Evolutionary conservation across 2,113 vertebrate species (phyloP).

Genomic region (Silurus glanis): DNA sequence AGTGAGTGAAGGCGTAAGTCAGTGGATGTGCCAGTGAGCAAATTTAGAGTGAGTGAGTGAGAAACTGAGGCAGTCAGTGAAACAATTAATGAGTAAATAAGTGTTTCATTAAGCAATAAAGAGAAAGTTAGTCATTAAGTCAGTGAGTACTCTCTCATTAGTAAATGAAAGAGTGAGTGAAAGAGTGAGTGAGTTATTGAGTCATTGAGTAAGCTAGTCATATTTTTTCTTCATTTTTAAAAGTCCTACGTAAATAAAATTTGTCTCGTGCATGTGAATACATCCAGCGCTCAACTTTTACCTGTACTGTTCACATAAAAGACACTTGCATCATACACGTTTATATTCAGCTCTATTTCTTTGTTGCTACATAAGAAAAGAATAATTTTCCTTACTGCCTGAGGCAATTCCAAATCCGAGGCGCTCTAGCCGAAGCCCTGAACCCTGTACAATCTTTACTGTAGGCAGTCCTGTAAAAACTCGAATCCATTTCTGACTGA

Average conservation of each 20-base stretch:
- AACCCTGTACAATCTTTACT: background rate
- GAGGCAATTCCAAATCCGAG: background rate
- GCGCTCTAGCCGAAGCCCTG: background rate
- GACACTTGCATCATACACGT: background rate
- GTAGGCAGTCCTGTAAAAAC: background rate
- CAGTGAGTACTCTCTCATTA: too few species aligned
- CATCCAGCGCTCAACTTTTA: background rate
- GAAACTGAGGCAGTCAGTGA: background rate
- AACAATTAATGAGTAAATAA: background rate
- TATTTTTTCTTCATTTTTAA: background rate
- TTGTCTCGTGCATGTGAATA: too few species aligned
- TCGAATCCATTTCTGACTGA: conserved; percentile 35
- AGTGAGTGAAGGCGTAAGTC: background rate
- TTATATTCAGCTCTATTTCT: background rate
- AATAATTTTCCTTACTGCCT: background rate
- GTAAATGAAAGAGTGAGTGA: background rate
- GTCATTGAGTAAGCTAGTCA: background rate
- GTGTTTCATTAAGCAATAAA: background rate
- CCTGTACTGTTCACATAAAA: background rate
- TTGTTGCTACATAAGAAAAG: background rate
- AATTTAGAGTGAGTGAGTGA: background rate
- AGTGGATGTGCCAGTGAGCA: background rate
- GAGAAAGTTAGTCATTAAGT: too few species aligned
- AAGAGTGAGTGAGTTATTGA: background rate
- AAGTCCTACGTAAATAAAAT: background rate